Conservation (phyloP, 2,888 invertebrate genomes). For the Monopis laevigella region DNA sequence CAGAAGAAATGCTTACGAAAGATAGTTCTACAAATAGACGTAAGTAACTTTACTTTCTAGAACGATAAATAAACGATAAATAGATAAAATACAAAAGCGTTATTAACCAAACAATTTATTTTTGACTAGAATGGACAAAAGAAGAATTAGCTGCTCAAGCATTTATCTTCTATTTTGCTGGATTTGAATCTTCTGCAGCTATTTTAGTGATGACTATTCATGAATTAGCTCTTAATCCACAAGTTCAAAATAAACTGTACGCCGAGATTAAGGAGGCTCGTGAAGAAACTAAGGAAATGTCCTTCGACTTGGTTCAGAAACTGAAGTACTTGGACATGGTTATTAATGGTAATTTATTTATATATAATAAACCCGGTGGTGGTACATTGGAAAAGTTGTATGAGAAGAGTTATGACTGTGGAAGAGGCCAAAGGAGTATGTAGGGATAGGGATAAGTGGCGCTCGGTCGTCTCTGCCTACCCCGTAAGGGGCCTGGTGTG, state of each 20-base stretch:
- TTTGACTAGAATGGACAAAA: constrained; percentile 39
- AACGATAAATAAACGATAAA: background rate
- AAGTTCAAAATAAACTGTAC: constrained; percentile 48
- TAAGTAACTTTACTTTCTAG: constrained; percentile 18
- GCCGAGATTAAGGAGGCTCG: constrained; percentile 33
- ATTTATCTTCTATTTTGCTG: constrained; percentile 53
- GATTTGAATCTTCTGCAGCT: constrained; percentile 51
- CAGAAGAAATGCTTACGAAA: constrained; percentile 19
- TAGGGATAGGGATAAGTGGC: no score
- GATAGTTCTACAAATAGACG: constrained; percentile 23
- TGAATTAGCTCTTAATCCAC: constrained; percentile 45
- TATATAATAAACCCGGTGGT: no score
- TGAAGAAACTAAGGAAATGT: constrained; percentile 26
- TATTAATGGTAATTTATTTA: constrained; percentile 21
- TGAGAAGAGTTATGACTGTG: no score
- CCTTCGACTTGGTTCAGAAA: constrained; percentile 27
- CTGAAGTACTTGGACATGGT: constrained; percentile 29
- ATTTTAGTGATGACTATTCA: constrained; percentile 41
- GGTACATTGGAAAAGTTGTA: no score
- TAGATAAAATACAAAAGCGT: background rate
- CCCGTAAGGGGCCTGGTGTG: no score
- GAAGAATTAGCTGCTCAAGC: constrained; percentile 49
- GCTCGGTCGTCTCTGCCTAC: no score
- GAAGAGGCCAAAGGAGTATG: no score
- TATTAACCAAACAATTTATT: background rate